Evolutionary conservation across 53 echinoderm and acorn worm genomes (phyloP).

Genomic region (Pentamera pediparva): DNA sequence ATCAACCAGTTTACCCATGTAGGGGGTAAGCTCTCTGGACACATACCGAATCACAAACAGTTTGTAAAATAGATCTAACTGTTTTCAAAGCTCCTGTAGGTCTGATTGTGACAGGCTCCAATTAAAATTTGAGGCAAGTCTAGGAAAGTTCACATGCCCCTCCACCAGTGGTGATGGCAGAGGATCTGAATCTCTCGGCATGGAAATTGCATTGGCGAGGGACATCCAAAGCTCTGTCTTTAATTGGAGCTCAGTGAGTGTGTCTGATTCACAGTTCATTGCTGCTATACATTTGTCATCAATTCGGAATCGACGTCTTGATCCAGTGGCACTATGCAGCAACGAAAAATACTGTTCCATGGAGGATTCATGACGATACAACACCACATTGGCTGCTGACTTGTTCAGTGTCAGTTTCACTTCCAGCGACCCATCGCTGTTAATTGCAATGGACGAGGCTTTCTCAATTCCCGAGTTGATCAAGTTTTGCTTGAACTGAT

Average conservation of each 20-base stretch:
- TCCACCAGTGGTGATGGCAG: not conserved
- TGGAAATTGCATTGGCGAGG: not conserved
- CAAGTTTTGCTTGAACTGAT: not conserved
- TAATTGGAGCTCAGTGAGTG: not conserved
- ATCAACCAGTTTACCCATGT: not conserved
- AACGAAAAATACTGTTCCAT: not conserved
- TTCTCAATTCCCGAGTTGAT: not conserved
- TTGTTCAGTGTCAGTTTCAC: not conserved
- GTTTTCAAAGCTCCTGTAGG: not conserved
- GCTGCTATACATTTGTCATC: not conserved
- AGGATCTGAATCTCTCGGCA: not conserved
- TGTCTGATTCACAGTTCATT: not conserved
- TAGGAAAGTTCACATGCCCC: not conserved
- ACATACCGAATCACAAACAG: constrained; percentile 1
- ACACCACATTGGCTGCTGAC: not conserved
- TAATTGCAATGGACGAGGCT: not conserved
- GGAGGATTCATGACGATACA: not conserved
- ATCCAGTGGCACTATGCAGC: not conserved
- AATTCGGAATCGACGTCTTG: not conserved
- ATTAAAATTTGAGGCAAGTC: not conserved
- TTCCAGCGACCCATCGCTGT: not conserved
- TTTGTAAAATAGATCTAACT: not conserved
- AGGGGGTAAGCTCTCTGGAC: not conserved
- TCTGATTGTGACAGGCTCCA: not conserved
- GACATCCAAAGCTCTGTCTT: not conserved